phyloP scores from a whole-genome alignment of 2,888 invertebrate species.

The Elegia similella region DNA sequence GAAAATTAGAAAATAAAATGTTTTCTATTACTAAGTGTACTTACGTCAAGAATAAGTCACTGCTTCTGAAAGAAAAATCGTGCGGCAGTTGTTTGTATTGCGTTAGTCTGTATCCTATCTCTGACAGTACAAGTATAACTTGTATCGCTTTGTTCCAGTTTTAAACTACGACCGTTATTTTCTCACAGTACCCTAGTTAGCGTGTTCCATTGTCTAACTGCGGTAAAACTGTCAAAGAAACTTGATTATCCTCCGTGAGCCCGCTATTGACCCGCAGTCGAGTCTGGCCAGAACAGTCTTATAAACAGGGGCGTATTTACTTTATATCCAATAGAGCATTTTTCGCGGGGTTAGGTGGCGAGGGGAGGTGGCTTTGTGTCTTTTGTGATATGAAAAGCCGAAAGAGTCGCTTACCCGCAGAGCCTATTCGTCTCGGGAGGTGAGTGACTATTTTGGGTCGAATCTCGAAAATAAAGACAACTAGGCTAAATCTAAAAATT shows the following conservation, averaged over 20 bases:
- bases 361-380: too few species aligned
- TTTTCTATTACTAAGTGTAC: too few species aligned
- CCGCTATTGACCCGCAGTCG: conserved; percentile 7
- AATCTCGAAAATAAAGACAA: too few species aligned
- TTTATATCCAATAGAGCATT: too few species aligned
- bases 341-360: too few species aligned
- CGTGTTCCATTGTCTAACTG: conserved; percentile 9
- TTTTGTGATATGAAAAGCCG: too few species aligned
- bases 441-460: too few species aligned
- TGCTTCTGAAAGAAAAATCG: not conserved
- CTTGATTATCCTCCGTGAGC: conserved; percentile 15
- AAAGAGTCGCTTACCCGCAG: too few species aligned
- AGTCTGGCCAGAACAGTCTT: not conserved
- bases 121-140: not conserved
- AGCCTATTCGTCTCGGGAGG: too few species aligned
- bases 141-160: not conserved
- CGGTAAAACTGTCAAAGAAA: conserved; percentile 21
- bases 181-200: not conserved
- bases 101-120: not conserved
- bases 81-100: not conserved
- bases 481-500: too few species aligned
- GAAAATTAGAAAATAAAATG: too few species aligned
- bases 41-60: not conserved
- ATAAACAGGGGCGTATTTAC: too few species aligned
- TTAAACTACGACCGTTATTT: not conserved